Conservation (phyloP, 1,140 invertebrate genomes). For the Trachymyrmex cornetzi region DNA sequence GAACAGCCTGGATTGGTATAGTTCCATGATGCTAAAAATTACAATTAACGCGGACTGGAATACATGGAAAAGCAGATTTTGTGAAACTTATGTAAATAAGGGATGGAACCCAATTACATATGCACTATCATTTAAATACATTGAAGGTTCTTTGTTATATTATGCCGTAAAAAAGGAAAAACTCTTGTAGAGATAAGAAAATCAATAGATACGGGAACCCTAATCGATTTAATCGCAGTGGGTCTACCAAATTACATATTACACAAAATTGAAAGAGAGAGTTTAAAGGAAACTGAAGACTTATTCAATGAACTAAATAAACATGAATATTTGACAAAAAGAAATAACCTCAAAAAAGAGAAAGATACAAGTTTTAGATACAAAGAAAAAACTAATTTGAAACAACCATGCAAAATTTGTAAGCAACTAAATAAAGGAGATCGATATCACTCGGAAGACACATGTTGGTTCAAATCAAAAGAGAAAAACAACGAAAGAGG, state of each 20-base stretch:
- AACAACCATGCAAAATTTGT: slow-evolving; percentile 53
- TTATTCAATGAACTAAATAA: background rate
- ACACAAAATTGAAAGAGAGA: slow-evolving; percentile 50
- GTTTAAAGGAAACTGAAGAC: background rate
- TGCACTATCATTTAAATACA: slow-evolving; percentile 16
- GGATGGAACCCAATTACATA: background rate
- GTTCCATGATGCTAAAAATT: too few relatives aligned
- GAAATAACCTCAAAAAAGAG: background rate
- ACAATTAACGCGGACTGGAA: too few relatives aligned
- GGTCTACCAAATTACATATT: slow-evolving; percentile 31
- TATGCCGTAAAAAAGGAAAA: slow-evolving; percentile 21
- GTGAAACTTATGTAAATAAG: too few relatives aligned
- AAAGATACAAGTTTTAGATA: slow-evolving; percentile 21
- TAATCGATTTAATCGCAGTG: slow-evolving; percentile 8
- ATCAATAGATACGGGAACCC: background rate
- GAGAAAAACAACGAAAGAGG: slow-evolving; percentile 22
- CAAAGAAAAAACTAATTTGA: background rate
- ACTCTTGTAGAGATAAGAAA: slow-evolving; percentile 24
- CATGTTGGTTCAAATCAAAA: slow-evolving; percentile 64
- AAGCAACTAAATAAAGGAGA: slow-evolving; percentile 25
- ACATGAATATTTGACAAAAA: background rate
- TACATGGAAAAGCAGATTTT: too few relatives aligned
- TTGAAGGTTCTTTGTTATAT: background rate
- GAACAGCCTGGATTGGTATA: too few relatives aligned
- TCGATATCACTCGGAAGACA: slow-evolving; percentile 53